phyloP scores from a whole-genome alignment of 2,113 vertebrate species.

The Catagonus wagneri region DNA sequence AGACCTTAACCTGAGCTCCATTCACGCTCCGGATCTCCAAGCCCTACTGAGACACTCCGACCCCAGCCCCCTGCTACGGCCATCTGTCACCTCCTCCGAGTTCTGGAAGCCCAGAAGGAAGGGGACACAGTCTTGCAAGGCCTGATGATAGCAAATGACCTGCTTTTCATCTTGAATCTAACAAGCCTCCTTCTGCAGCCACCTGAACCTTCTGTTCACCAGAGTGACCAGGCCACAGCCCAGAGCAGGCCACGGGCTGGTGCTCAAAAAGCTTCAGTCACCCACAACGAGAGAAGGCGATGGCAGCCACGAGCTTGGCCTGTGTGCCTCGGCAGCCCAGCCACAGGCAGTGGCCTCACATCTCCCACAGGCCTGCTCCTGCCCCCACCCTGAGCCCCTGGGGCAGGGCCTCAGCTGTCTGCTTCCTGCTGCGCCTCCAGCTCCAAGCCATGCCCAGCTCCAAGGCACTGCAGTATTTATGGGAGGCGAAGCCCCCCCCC shows the following conservation, averaged over 20 bases:
- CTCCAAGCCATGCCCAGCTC: background rate
- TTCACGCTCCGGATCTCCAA: background rate
- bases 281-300: background rate
- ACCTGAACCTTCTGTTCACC: too few species aligned
- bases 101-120: background rate
- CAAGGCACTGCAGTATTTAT: background rate
- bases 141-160: background rate
- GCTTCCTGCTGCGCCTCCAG: background rate
- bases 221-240: background rate
- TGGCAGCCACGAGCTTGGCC: background rate
- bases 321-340: background rate
- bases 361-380: background rate
- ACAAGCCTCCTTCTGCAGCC: background rate
- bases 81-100: background rate
- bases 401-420: too few species aligned
- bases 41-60: background rate
- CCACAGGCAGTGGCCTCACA: background rate
- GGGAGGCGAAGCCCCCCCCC: background rate
- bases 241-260: background rate
- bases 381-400: too few species aligned
- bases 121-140: background rate
- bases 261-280: background rate
- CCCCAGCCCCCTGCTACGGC: too few species aligned
- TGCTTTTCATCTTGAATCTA: background rate
- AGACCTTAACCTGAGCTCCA: background rate